Evolutionary conservation across 2,888 invertebrate species (phyloP).

Genomic region (Scelioninae gen. 1): DNA sequence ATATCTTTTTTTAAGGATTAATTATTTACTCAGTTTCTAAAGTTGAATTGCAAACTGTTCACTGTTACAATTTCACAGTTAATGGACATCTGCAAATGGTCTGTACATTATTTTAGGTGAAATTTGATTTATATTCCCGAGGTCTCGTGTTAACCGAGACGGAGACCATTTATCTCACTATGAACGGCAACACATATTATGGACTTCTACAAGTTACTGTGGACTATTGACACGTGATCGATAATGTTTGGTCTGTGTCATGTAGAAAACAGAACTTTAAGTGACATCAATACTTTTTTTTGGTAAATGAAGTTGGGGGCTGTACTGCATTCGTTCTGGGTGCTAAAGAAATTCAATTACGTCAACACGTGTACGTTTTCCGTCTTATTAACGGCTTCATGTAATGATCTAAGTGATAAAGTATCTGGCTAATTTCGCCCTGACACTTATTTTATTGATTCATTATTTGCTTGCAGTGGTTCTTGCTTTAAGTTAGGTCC

Average conservation of each 20-base stretch:
- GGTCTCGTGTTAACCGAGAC: slow-evolving; percentile 42
- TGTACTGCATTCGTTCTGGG: slow-evolving; percentile 22
- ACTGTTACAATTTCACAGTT: slow-evolving; percentile 21
- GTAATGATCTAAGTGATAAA: too few relatives aligned
- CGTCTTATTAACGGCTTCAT: slow-evolving; percentile 38
- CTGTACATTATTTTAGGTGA: slow-evolving; percentile 42
- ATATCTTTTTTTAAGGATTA: too few relatives aligned
- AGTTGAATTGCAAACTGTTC: background rate
- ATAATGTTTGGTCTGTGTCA: slow-evolving; percentile 57
- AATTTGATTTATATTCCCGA: slow-evolving; percentile 52
- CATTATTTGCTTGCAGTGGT: too few relatives aligned
- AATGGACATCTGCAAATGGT: slow-evolving; percentile 33
- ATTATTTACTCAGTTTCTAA: too few relatives aligned
- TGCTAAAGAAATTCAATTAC: slow-evolving; percentile 52
- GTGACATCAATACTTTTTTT: slow-evolving; percentile 57
- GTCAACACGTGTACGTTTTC: slow-evolving; percentile 43
- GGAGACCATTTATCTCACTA: slow-evolving; percentile 61
- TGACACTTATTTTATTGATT: too few relatives aligned
- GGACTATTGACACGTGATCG: slow-evolving; percentile 60
- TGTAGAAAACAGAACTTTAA: slow-evolving; percentile 44
- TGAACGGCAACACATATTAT: slow-evolving; percentile 47
- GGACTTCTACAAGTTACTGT: slow-evolving; percentile 43
- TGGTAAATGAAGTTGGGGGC: slow-evolving; percentile 48
- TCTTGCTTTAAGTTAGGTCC: too few relatives aligned
- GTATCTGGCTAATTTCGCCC: too few relatives aligned